phyloP scores from a whole-genome alignment of 2,888 invertebrate genomes.

The Idaea biselata region DNA sequence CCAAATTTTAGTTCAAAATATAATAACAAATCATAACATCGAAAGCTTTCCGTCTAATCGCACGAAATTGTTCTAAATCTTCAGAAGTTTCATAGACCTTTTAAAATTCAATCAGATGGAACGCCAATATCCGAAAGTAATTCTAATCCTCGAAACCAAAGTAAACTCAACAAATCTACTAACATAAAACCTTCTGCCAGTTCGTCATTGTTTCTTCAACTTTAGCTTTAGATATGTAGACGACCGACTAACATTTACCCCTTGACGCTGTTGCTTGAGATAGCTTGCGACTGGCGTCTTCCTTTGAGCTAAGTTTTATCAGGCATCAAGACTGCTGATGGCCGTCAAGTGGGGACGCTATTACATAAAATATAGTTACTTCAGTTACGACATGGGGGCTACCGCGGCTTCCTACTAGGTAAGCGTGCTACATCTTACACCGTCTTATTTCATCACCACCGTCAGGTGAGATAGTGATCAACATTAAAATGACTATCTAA shows the following conservation, averaged over 20 bases:
- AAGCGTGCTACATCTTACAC: too few species aligned
- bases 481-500: too few species aligned
- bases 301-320: too few species aligned
- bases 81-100: neutral
- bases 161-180: neutral
- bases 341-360: too few species aligned
- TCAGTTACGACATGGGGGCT: too few species aligned
- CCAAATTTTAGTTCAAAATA: neutral
- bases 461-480: too few species aligned
- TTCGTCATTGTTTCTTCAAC: conserved; percentile 1
- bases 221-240: neutral
- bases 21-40: neutral
- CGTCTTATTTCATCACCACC: too few species aligned
- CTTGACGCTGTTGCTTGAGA: too few species aligned
- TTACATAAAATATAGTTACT: too few species aligned
- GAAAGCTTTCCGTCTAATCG: neutral
- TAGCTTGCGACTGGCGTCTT: too few species aligned
- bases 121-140: neutral
- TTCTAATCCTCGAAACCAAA: neutral
- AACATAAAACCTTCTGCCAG: neutral
- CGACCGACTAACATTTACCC: neutral
- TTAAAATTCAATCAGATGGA: neutral
- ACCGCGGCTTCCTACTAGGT: too few species aligned
- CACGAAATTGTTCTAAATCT: neutral
- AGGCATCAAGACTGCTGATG: too few species aligned